phyloP scores from a whole-genome alignment of 1,140 invertebrate species.

The Drosophila prosaltans region DNA sequence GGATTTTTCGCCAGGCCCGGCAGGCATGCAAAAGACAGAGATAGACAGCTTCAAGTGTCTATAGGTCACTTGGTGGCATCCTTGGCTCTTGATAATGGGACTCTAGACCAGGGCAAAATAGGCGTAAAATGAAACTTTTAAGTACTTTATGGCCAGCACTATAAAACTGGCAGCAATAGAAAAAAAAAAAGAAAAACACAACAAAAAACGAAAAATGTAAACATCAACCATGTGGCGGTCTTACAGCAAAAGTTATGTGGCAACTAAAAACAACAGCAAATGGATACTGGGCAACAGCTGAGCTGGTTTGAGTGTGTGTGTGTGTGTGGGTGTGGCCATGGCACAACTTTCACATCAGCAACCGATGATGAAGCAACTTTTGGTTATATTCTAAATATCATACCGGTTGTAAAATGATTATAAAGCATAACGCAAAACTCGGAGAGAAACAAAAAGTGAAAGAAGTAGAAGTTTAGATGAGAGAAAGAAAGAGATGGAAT shows the following conservation, averaged over 20 bases:
- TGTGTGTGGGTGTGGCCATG: slow-evolving; percentile 37
- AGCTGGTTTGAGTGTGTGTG: not conserved
- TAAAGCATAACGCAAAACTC: slow-evolving; percentile 66
- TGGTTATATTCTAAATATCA: slow-evolving; percentile 68
- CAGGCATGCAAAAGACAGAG: slow-evolving; percentile 26
- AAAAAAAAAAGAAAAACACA: slow-evolving; percentile 24
- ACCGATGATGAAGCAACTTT: slow-evolving; percentile 65
- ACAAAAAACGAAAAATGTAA: slow-evolving; percentile 8
- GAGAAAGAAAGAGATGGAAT: not conserved
- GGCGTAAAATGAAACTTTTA: slow-evolving; percentile 83
- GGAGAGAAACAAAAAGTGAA: not conserved
- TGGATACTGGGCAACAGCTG: slow-evolving; percentile 29
- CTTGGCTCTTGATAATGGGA: slow-evolving; percentile 62
- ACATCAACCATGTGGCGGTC: slow-evolving; percentile 68
- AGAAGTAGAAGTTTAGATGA: not conserved
- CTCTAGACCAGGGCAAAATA: slow-evolving; percentile 65
- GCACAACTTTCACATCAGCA: slow-evolving; percentile 49
- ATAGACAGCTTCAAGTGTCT: slow-evolving; percentile 26
- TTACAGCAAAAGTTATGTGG: slow-evolving; percentile 54
- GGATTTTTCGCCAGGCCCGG: slow-evolving; percentile 60
- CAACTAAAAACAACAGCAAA: slow-evolving; percentile 54
- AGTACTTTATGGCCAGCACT: slow-evolving; percentile 80
- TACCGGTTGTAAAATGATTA: slow-evolving; percentile 78
- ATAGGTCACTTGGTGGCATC: slow-evolving; percentile 48
- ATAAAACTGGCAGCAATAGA: slow-evolving; percentile 47